Evolutionary conservation across 2,113 vertebrate species (phyloP).

Genomic region (Nipponia nippon): DNA sequence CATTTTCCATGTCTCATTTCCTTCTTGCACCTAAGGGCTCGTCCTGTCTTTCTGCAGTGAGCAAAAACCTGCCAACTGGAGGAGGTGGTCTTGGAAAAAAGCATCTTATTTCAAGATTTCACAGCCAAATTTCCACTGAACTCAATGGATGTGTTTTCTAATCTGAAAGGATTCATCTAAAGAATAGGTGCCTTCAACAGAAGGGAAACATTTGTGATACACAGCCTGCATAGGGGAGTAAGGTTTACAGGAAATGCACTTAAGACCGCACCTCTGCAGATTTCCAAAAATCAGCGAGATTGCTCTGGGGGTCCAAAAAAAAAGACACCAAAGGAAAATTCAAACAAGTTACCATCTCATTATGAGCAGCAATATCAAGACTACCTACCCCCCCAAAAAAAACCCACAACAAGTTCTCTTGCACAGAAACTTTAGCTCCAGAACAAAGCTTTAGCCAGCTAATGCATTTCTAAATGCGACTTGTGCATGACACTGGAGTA

Average conservation of each 20-base stretch:
- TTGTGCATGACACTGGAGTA: not conserved
- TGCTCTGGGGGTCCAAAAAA: not conserved
- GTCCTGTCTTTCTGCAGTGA: not conserved
- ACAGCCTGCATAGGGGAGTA: not conserved
- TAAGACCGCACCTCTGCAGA: not conserved
- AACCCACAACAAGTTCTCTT: not conserved
- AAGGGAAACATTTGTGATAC: not conserved
- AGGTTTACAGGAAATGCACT: not conserved
- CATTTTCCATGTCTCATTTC: not conserved
- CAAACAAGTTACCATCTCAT: not conserved
- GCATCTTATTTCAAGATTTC: not conserved
- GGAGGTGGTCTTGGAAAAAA: not conserved
- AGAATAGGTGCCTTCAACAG: not conserved
- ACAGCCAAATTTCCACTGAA: not conserved
- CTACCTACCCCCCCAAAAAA: not conserved
- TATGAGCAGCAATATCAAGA: not conserved
- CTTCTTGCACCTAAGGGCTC: not conserved
- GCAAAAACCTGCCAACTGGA: not conserved
- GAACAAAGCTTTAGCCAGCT: not conserved
- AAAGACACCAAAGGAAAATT: not conserved
- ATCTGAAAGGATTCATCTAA: not conserved
- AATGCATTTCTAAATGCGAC: not conserved
- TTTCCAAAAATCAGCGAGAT: not conserved
- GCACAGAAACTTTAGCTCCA: not conserved
- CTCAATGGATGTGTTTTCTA: not conserved